Percentiles rank a stretch among this genome's conserved stretches.
Conservation (phyloP, 23 tunicate genomes). For the Diplosoma virens region DNA sequence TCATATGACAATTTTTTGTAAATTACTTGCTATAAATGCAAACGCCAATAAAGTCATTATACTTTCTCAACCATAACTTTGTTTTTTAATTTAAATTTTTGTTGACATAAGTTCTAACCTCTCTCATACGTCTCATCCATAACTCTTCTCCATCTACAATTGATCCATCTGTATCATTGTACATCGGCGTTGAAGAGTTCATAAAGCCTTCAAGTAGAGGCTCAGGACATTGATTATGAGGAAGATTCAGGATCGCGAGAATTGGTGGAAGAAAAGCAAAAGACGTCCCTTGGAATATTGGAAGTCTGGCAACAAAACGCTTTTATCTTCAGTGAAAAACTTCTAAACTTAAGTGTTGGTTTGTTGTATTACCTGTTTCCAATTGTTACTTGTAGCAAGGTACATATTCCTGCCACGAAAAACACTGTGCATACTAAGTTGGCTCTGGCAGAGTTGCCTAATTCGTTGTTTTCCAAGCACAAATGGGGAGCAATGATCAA, state of each 20-base stretch:
- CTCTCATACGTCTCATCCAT: constrained; percentile 79
- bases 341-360: background rate
- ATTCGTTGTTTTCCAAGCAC: constrained; percentile 65
- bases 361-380: constrained; percentile 49
- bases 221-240: constrained; percentile 63
- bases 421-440: constrained; percentile 47
- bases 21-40: no score
- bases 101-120: no score
- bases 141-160: constrained; percentile 57
- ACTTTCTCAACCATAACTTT: no score
- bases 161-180: constrained; percentile 68
- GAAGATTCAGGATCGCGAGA: constrained; percentile 58
- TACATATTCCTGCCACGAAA: constrained; percentile 59
- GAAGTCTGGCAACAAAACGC: constrained; percentile 39
- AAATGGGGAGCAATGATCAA: constrained; percentile 50
- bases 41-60: no score
- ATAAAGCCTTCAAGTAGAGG: constrained; percentile 33
- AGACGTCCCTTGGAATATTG: constrained; percentile 77
- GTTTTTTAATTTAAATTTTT: no score
- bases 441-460: constrained; percentile 56
- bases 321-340: background rate
- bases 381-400: constrained; percentile 72
- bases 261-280: constrained; percentile 64
- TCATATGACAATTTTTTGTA: no score
- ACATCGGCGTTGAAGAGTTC: constrained; percentile 18